phyloP scores from a whole-genome alignment of 2,797 vertebrate species.

The Pantherophis alleghaniensis region DNA sequence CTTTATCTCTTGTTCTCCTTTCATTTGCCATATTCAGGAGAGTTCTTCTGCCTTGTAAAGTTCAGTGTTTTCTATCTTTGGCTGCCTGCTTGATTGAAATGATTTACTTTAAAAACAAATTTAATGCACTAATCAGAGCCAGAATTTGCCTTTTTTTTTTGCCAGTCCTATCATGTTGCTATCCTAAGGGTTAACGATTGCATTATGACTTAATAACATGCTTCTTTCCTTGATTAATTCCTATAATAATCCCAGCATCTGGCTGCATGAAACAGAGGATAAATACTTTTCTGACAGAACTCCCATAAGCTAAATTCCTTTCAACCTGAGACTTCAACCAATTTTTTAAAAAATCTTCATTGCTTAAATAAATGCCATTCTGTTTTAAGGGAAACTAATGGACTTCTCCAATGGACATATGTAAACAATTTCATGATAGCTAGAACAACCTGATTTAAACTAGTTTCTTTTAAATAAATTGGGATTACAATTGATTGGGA shows the following conservation, averaged over 20 bases:
- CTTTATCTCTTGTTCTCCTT: background rate
- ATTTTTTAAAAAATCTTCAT: background rate
- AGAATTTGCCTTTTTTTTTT: constrained; percentile 24
- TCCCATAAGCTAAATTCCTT: constrained; percentile 5
- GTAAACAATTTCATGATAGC: background rate
- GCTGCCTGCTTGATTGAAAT: constrained; percentile 6
- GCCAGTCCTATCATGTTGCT: constrained; percentile 28
- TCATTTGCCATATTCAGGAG: background rate
- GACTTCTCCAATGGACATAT: background rate
- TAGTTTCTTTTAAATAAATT: background rate
- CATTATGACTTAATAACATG: constrained; percentile 24
- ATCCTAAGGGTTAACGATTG: constrained; percentile 25
- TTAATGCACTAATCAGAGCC: background rate
- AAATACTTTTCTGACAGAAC: constrained; percentile 4
- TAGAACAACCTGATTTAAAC: background rate
- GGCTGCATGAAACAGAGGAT: constrained; percentile 15
- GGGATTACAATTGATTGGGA: background rate
- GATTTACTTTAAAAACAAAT: background rate
- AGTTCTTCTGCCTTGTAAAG: constrained; percentile 9
- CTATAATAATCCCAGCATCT: constrained; percentile 18
- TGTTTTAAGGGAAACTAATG: background rate
- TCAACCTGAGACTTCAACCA: background rate
- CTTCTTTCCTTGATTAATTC: constrained; percentile 14
- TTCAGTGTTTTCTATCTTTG: constrained; percentile 12
- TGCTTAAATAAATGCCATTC: background rate